phyloP scores from a whole-genome alignment of 1,140 invertebrate genomes.

The Luehdorfia chinensis region DNA sequence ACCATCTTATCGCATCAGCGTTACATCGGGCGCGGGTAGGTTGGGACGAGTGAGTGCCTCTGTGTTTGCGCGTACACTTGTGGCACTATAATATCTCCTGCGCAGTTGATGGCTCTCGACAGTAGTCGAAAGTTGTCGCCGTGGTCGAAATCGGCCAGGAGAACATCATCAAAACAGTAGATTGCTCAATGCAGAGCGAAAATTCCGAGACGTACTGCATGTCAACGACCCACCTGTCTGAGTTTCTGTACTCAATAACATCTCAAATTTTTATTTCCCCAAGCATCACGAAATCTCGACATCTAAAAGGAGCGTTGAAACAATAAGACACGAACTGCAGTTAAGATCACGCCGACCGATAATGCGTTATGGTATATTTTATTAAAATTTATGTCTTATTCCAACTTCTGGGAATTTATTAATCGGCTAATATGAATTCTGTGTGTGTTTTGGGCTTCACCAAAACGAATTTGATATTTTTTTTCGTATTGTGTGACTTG shows the following conservation, averaged over 20 bases:
- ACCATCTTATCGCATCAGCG: too few relatives aligned
- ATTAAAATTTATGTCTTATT: conserved; percentile 75
- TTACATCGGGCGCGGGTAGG: too few relatives aligned
- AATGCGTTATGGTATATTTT: conserved; percentile 61
- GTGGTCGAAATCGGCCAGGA: too few relatives aligned
- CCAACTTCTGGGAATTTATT: conserved; percentile 67
- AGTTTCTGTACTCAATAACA: conserved; percentile 31
- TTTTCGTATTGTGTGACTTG: conserved; percentile 19
- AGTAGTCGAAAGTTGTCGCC: too few relatives aligned
- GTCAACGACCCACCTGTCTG: conserved; percentile 42
- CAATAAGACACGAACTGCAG: conserved; percentile 51
- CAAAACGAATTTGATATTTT: conserved; percentile 49
- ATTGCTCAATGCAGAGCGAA: conserved; percentile 20
- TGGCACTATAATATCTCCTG: too few relatives aligned
- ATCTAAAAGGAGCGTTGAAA: conserved; percentile 48
- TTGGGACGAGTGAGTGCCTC: too few relatives aligned
- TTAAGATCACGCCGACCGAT: conserved; percentile 48
- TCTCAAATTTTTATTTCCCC: conserved; percentile 33
- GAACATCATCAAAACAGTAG: too few relatives aligned
- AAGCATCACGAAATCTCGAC: conserved; percentile 29
- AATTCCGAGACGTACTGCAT: conserved; percentile 22
- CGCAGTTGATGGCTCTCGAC: too few relatives aligned
- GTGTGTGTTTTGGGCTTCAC: conserved; percentile 44
- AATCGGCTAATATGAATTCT: conserved; percentile 73
- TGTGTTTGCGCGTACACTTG: too few relatives aligned